Conservation (phyloP, 2,797 vertebrate species). For the Oreonectes daqikongensis region DNA sequence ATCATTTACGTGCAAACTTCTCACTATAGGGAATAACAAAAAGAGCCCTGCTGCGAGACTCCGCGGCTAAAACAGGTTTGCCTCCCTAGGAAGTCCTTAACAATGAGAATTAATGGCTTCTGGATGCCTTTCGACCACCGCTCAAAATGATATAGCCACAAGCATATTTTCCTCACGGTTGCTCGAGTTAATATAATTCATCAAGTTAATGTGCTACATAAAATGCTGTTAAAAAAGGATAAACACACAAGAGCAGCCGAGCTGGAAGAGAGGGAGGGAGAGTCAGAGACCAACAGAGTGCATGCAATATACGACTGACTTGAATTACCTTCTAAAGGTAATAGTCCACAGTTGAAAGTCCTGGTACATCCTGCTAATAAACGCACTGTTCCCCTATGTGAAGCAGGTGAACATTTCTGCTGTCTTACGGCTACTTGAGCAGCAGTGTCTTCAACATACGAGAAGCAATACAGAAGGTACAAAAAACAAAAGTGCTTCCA, state of each 20-base stretch:
- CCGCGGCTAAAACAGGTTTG: neutral
- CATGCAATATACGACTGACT: neutral
- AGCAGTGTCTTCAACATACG: neutral
- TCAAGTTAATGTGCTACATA: slow-evolving; percentile 59
- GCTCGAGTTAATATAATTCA: slow-evolving; percentile 59
- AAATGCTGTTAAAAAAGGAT: slow-evolving; percentile 44
- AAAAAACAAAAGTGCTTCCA: neutral
- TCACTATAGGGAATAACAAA: slow-evolving; percentile 5
- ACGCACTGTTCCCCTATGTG: slow-evolving; percentile 9
- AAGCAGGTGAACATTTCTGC: neutral
- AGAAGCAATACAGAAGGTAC: slow-evolving; percentile 3
- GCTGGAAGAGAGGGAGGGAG: neutral
- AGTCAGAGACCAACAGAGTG: neutral
- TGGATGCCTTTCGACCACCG: slow-evolving; percentile 29
- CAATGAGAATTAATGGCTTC: slow-evolving; percentile 40
- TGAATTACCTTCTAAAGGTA: slow-evolving; percentile 22
- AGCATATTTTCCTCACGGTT: slow-evolving; percentile 54
- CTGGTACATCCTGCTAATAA: neutral
- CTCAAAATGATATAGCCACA: slow-evolving; percentile 51
- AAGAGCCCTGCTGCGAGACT: slow-evolving; percentile 8
- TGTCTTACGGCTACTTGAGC: neutral
- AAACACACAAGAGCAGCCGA: slow-evolving; percentile 45
- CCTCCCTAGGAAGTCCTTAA: slow-evolving; percentile 27
- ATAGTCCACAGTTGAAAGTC: slow-evolving; percentile 13
- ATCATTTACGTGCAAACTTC: neutral